Percentiles rank a stretch among this genome's conserved stretches.
Conservation (phyloP, 2,888 invertebrate species). For the Folsomia manolachei region DNA sequence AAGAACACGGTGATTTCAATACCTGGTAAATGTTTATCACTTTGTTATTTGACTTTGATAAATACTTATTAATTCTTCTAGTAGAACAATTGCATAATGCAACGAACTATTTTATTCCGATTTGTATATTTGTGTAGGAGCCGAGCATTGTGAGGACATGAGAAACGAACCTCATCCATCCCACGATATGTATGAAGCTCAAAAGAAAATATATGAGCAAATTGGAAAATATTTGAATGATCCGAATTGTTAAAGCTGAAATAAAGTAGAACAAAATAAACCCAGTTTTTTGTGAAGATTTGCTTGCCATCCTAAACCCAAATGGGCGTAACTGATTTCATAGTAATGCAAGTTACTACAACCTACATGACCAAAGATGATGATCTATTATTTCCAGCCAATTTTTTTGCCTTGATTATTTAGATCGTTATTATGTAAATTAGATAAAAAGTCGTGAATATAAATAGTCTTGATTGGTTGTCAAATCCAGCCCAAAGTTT, state of each 20-base stretch:
- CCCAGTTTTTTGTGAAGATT: no score
- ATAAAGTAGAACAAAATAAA: no score
- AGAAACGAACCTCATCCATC: slow-evolving; percentile 14
- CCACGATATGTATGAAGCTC: slow-evolving; percentile 22
- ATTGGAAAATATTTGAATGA: slow-evolving; percentile 30
- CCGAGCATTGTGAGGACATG: slow-evolving; percentile 33
- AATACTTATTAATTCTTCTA: not conserved
- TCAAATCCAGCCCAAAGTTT: not conserved
- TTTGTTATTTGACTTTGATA: not conserved
- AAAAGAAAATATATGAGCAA: slow-evolving; percentile 20
- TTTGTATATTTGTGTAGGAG: slow-evolving; percentile 16
- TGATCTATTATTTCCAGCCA: no score
- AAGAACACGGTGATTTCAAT: slow-evolving; percentile 54
- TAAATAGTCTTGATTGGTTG: not conserved
- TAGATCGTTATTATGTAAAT: no score
- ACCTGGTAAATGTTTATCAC: slow-evolving; percentile 50
- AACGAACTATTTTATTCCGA: not conserved
- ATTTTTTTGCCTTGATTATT: no score
- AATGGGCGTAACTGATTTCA: no score
- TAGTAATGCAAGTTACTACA: no score
- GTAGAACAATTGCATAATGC: not conserved
- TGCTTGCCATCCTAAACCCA: no score
- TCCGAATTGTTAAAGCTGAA: slow-evolving; percentile 21
- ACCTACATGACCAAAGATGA: no score
- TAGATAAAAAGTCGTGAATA: no score